phyloP scores from a whole-genome alignment of 2,113 vertebrate genomes.

The Pantherophis guttatus region DNA sequence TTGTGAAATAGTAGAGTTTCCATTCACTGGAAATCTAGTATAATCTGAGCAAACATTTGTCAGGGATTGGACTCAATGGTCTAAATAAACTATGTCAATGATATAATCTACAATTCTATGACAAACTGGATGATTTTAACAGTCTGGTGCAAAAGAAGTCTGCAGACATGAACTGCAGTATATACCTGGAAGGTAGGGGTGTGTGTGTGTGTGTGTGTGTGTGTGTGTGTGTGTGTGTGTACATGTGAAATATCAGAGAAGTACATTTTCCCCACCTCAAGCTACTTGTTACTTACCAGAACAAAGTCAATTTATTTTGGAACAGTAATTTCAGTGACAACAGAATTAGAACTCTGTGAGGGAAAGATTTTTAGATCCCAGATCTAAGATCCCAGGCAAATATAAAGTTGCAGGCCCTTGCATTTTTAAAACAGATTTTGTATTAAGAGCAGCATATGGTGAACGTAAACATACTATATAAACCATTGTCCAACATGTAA shows the following conservation, averaged over 20 bases:
- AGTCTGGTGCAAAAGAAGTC: neutral
- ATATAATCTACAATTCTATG: neutral
- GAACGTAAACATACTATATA: neutral
- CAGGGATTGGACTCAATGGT: neutral
- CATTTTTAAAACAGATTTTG: neutral
- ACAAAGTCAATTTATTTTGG: neutral
- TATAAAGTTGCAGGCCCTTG: neutral
- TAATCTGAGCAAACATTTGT: neutral
- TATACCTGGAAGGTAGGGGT: rapidly evolving
- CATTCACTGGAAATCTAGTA: neutral
- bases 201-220: neutral
- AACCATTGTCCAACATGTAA: neutral
- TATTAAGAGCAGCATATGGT: neutral
- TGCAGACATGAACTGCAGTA: neutral
- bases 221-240: neutral
- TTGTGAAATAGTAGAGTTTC: neutral
- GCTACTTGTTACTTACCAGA: neutral
- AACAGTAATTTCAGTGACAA: neutral
- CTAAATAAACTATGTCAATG: neutral
- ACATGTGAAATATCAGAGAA: neutral
- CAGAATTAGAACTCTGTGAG: neutral
- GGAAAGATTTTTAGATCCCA: neutral
- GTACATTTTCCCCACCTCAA: neutral
- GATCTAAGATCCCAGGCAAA: neutral
- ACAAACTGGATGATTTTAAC: neutral